Evolutionary conservation across 2,888 invertebrate genomes (phyloP).

Genomic region (Molorchus minor): DNA sequence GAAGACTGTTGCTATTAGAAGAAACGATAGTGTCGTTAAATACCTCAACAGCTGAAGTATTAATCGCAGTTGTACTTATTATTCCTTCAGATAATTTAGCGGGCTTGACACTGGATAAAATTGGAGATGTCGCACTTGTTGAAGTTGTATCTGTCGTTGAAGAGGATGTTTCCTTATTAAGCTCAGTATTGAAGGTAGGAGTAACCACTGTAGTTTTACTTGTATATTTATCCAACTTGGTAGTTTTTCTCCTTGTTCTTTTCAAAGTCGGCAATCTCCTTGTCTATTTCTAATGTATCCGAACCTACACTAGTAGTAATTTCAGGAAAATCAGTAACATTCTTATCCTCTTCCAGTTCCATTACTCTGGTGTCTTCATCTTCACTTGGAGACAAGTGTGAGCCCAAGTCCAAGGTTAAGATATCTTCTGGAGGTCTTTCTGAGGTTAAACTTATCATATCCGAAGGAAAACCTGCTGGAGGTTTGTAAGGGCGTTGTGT

Average conservation of each 20-base stretch:
- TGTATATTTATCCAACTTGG: slow-evolving; percentile 56
- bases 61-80: not conserved
- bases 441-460: slow-evolving; percentile 56
- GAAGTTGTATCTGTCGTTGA: slow-evolving; percentile 4
- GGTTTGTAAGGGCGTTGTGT: slow-evolving; percentile 74
- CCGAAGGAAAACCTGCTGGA: slow-evolving; percentile 64
- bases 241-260: slow-evolving; percentile 59
- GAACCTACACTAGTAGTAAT: slow-evolving; percentile 47
- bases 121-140: not conserved
- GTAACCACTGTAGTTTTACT: slow-evolving; percentile 44
- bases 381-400: slow-evolving; percentile 52
- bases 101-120: slow-evolving; percentile 15
- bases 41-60: not conserved
- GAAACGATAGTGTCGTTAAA: not conserved
- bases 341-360: slow-evolving; percentile 52
- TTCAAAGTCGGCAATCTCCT: slow-evolving; percentile 55
- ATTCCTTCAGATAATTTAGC: slow-evolving; percentile 15
- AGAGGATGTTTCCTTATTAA: slow-evolving; percentile 17
- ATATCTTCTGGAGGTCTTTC: slow-evolving; percentile 59
- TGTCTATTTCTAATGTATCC: slow-evolving; percentile 44
- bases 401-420: slow-evolving; percentile 57
- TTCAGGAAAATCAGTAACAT: slow-evolving; percentile 47
- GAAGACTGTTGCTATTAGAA: slow-evolving; percentile 31
- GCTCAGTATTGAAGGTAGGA: slow-evolving; percentile 43
- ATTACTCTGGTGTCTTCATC: slow-evolving; percentile 47